Evolutionary conservation across 2,888 invertebrate genomes (phyloP), one percentile per base, ranked within the genome.

Genomic region (Glaucopsyche alexis): DNA sequence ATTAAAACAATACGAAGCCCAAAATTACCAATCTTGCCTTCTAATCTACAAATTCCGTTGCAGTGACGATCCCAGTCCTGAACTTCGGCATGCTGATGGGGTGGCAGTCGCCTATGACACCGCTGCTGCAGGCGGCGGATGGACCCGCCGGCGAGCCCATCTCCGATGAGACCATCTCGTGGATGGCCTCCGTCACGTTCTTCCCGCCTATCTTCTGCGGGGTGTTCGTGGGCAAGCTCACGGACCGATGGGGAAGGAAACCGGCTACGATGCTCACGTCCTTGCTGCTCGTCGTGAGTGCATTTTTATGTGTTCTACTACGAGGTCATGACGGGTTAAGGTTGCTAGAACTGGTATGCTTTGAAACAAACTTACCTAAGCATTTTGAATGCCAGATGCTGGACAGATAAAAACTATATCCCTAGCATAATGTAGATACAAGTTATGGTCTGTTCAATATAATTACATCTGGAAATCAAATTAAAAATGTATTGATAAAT

Each of bases 21-120:
- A 5, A 49, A 14, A 49, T 13, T 14, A 42, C 8, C 42, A 52
- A 49, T 45, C 11, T 45, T 9, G 16, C n/a, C 16, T 52, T 52
- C 19, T 16, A 65, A 65, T 38, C 14, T 64, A 50, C 38, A 11
- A 19, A 11, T 40, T 65, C 42, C 42, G 16, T 82, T 82, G 0
- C 87, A 94, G 94, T 93, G 1, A 94, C 94, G 60, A 85, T 94
- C 72, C 93, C 94, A 16, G 91, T 94, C 9, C 82, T 94, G 72
- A 93, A 93, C 81, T 91, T 94, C 82, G 94, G 94, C 1, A 93
- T 93, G 85, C 86, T 93, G 75, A 89, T 94, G 81, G 94, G 94
- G 1, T 94, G 94, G 94, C 91, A 94, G 77, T 94, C 94, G 0
- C 94, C 94, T 2, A 94, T 94, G 86, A 90, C 94, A 2, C 91